These are phyloP conservation scores for Trichoplusia ni DNA, from an alignment of 1,140 invertebrate genomes.

Conservation along the genomic window DNA sequence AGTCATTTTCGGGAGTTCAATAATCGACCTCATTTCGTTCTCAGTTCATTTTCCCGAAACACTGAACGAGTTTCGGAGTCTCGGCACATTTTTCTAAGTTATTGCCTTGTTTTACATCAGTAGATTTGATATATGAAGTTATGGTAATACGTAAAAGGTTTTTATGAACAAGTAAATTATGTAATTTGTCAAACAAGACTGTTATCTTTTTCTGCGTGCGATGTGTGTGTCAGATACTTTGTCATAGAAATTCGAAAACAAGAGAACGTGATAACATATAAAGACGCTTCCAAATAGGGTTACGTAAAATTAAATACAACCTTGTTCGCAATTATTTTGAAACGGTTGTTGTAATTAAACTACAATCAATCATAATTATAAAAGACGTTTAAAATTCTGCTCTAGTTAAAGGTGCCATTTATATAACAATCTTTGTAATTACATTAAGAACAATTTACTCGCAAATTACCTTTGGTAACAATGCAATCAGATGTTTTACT, in stretches of 20 bases:
- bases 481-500: too few relatives aligned
- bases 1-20: conserved; percentile 61
- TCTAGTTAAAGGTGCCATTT: too few relatives aligned
- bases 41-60: conserved; percentile 19
- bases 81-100: neutral
- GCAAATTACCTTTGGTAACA: too few relatives aligned
- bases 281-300: too few relatives aligned
- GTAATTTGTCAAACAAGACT: conserved; percentile 15
- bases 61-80: neutral
- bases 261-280: neutral
- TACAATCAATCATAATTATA: too few relatives aligned
- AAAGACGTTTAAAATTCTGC: too few relatives aligned
- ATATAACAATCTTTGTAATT: too few relatives aligned
- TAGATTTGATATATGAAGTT: neutral
- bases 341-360: too few relatives aligned
- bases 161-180: neutral
- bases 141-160: neutral
- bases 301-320: too few relatives aligned
- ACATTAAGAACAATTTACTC: too few relatives aligned
- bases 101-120: neutral
- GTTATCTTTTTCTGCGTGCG: too few relatives aligned
- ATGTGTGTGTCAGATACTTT: neutral
- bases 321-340: too few relatives aligned
- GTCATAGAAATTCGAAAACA: neutral
- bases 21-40: conserved; percentile 44